Evolutionary conservation across 2,888 invertebrate genomes (phyloP), one percentile per base, ranked within the genome.

Genomic region (Ectropis crepuscularia): DNA sequence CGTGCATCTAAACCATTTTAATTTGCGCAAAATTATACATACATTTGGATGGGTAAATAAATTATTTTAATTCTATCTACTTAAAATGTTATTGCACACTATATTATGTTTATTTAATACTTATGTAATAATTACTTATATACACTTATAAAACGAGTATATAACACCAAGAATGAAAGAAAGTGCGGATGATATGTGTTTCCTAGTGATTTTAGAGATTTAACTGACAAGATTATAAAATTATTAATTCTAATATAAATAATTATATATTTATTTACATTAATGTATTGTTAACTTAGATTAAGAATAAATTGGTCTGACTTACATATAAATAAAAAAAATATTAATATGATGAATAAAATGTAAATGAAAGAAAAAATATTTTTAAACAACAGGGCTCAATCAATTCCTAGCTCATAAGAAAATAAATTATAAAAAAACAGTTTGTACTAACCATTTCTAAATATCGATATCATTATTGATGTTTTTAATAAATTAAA

Each of bases 141-240:
- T 83, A 86, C 84, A 88, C 73, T 81, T 81, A 79, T 60, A 68
- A 53, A 48, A 60, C 53, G 41, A 84, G 83, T 83, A 81, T 82
- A 75, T 86, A 87, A 91, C 90, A 91, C 80, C 89, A 83, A 92
- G 87, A 90, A 86, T 89, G 87, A 89, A 83, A 88, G 82, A 84
- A 81, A 83, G 92, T 92, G 91, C 90, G 67, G 80, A 89, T 91
- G 92, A 92, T 92, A 92, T 92, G 91, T 90, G 83, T 87, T 77
- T 73, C 86, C 89, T 88, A 88, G 88, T 89, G 89, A 87, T 79
- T 81, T 67, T 28, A 71, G 71, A 74, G 73, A 74, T 79, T 28
- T 75, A 77, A 73, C 76, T 75, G 75, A 74, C 76, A 72, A 74
- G 60, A 86, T 28, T 90, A 89, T 85, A 88, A 89, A 89, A 89